Base-by-base conservation (phyloP, 2,797 vertebrate genomes). In the Valencia hispanica region DNA sequence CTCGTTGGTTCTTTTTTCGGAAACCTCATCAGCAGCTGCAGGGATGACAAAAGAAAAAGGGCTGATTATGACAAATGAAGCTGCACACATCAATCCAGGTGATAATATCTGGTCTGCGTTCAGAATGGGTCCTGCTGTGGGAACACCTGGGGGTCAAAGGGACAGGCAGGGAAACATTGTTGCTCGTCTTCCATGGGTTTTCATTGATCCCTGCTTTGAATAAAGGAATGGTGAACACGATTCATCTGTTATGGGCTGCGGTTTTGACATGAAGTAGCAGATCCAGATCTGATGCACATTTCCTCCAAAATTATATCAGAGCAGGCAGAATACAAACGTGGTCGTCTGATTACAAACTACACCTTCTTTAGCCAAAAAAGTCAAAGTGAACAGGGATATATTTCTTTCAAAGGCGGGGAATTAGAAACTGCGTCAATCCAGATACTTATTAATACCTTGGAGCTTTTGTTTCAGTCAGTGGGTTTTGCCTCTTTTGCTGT, bases 1-100 rank as follows among this genome's bases (percentile, higher is more conserved):
- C 27, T 50, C 77, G 65, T 66, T 80, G 36, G 12, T 55, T 4
- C 22, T 18, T 68, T 66, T 72, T 83, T 66, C n/a, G 51, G 17
- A 74, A 80, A 80, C 22, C 73, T 79, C 78, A 78, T 57, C 71
- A 87, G 75, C 83, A 83, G 51, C 77, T 88, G 75, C 85, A 86
- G 78, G 76, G 53, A 39, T 61, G 47, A 79, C 8, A 55, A 27
- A 70, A 84, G 70, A 30, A 53, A 12, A 55, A 81, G 70, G 70
- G 85, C 76, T 70, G 43, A 80, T 76, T 69, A 74, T 51, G 71
- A 78, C 55, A 86, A 88, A 78, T 9, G 11, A 74, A 59, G 41
- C 73, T 72, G 68, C 61, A 61, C 70, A 69, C 1, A 10, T 17
- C 9, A 80, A 30, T 72, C 47, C 72, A 86, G 65, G 68, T 34